Evolutionary conservation across 2,113 vertebrate species (phyloP).

Genomic region (Siniperca chuatsi): DNA sequence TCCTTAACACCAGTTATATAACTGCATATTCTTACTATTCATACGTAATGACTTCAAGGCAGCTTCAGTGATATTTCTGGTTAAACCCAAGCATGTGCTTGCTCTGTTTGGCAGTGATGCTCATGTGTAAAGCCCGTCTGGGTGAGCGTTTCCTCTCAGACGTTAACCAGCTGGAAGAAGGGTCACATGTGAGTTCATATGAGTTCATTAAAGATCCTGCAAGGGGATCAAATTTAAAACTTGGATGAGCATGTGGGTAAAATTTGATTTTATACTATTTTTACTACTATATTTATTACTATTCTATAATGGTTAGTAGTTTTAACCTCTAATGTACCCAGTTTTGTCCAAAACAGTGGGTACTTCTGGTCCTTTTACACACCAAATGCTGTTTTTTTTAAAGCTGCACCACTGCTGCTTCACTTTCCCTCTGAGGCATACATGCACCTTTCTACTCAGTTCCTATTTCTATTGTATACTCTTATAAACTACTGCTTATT

Average conservation of each 20-base stretch:
- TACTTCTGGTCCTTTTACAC: slow-evolving; percentile 16
- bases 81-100: background rate
- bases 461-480: background rate
- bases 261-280: background rate
- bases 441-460: slow-evolving; percentile 30
- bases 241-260: background rate
- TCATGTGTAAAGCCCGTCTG: slow-evolving; percentile 39
- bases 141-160: background rate
- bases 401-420: slow-evolving; percentile 31
- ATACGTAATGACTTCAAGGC: background rate
- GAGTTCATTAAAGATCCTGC: background rate
- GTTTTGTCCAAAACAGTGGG: background rate
- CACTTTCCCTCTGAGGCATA: slow-evolving; percentile 45
- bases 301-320: background rate
- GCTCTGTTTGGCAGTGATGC: slow-evolving; percentile 2
- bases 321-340: background rate
- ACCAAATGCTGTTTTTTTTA: background rate
- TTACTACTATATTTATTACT: background rate
- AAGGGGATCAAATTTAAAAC: background rate
- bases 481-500: background rate
- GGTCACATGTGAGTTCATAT: background rate
- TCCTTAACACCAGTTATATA: background rate
- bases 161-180: background rate
- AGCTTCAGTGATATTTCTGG: background rate
- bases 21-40: background rate